phyloP scores from a whole-genome alignment of 2,888 invertebrate species.

The Leucophenga maculata region DNA sequence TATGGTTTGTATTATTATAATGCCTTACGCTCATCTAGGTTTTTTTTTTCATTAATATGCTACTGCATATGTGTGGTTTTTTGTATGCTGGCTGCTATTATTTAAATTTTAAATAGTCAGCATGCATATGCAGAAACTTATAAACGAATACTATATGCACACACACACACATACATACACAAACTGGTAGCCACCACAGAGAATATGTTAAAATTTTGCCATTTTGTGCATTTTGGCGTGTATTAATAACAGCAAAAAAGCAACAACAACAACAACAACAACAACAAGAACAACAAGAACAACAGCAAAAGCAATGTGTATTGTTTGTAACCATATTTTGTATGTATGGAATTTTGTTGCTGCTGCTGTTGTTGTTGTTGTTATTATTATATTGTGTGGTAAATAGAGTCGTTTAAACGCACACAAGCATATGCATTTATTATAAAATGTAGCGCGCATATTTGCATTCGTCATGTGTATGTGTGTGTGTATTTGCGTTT shows the following conservation, averaged over 20 bases:
- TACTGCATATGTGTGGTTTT: not conserved
- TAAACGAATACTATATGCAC: not conserved
- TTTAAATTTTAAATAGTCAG: slow-evolving; percentile 64
- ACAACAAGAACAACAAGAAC: not conserved
- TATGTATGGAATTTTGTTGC: slow-evolving; percentile 30
- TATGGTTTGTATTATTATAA: slow-evolving; percentile 1
- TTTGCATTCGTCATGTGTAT: slow-evolving; percentile 3
- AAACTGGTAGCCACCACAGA: slow-evolving; percentile 4
- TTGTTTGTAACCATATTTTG: slow-evolving; percentile 18
- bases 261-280: slow-evolving; percentile 16
- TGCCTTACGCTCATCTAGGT: not conserved
- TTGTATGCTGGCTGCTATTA: slow-evolving; percentile 47
- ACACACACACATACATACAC: not conserved
- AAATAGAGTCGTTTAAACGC: slow-evolving; percentile 67
- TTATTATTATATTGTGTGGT: slow-evolving; percentile 62
- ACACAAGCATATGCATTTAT: slow-evolving; percentile 49
- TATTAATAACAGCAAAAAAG: slow-evolving; percentile 15
- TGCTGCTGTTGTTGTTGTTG: slow-evolving; percentile 38
- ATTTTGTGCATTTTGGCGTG: slow-evolving; percentile 2
- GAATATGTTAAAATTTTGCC: slow-evolving; percentile 14
- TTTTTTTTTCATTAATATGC: not conserved
- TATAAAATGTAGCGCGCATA: not conserved
- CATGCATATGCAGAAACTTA: slow-evolving; percentile 49
- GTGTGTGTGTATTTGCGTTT: not conserved
- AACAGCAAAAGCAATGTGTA: not conserved